Conservation (phyloP, 2,888 invertebrate genomes). For the Vesta saturnalis region DNA sequence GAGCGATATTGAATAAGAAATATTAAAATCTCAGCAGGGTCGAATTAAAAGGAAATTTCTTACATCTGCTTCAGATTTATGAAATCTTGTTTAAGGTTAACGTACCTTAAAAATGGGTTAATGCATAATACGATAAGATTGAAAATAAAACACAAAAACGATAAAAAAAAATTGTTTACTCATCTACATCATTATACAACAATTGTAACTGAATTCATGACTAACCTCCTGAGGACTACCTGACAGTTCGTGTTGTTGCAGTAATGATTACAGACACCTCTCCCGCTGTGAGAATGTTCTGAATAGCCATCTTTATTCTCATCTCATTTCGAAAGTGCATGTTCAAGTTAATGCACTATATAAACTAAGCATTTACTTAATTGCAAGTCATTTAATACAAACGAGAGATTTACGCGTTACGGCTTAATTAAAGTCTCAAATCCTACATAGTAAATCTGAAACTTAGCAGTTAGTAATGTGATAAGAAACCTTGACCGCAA, state of each 20-base stretch:
- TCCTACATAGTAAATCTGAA: constrained; percentile 21
- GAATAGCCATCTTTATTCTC: neutral
- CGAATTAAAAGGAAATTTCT: constrained; percentile 25
- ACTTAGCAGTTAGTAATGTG: constrained; percentile 42
- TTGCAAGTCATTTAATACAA: constrained; percentile 11
- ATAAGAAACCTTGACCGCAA: constrained; percentile 42
- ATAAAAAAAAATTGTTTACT: neutral
- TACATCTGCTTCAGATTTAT: constrained; percentile 18
- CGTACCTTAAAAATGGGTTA: too few species aligned
- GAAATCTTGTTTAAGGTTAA: too few species aligned
- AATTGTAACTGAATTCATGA: neutral
- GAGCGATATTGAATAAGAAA: constrained; percentile 18
- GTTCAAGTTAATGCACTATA: neutral
- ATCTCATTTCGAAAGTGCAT: neutral
- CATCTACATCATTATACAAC: neutral
- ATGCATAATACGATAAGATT: too few species aligned
- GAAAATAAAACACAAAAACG: too few species aligned
- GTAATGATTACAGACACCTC: constrained; percentile 8
- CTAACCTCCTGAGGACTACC: constrained; percentile 16
- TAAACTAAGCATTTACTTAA: neutral
- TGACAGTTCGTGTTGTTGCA: constrained; percentile 15
- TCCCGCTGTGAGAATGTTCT: constrained; percentile 13
- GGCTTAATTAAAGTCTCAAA: constrained; percentile 12
- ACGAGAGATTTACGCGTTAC: neutral
- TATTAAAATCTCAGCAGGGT: constrained; percentile 14